Base-by-base conservation (phyloP, 2,113 vertebrate species). In the Xiphophorus hellerii region DNA sequence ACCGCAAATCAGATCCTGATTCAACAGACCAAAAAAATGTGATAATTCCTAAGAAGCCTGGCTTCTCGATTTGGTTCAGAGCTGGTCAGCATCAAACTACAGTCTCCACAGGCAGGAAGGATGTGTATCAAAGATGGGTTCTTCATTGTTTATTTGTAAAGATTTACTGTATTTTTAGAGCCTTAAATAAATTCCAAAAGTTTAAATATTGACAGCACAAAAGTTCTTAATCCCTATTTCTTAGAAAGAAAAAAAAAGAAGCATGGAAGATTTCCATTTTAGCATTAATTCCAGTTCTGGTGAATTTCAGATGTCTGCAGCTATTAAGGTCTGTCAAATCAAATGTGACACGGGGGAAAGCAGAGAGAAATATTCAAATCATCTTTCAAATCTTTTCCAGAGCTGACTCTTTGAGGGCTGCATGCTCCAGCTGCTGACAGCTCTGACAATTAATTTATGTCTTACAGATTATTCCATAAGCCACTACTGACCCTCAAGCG, bases 271-370 rank as follows among this genome's bases (percentile, higher is more conserved):
- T 94, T 92, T 93, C 84, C 78, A 89, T 90, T 75, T 82, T 75
- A 66, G 80, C 90, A 87, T 90, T 91, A 85, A 91, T 91, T 89
- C 77, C 80, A 82, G 84, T 76, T 58, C 87, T 80, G 81, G 85
- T 85, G 87, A 91, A 91, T 92, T 82, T 85, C 83, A 70, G 48
- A 84, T 86, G 91, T 92, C 89, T 84, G 80, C 77, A 69, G 77
- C 79, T 89, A 94, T 94, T 93, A 94, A 77, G 82, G 83, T 60
- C 86, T 91, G 93, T 92, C 93, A 92, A 93, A 94, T 94, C 92
- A 92, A 79, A 91, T 77, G 83, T 92, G 89, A 91, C 89, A 89
- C 83, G 30, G n/a, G 73, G 80, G 74, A 71, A 62, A 72, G 82
- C 44, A 80, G 84, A 80, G 86, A 87, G 76, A 89, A 90, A 92